Evolutionary conservation across 2,888 invertebrate species (phyloP).

Genomic region (Argyra leucocephala): DNA sequence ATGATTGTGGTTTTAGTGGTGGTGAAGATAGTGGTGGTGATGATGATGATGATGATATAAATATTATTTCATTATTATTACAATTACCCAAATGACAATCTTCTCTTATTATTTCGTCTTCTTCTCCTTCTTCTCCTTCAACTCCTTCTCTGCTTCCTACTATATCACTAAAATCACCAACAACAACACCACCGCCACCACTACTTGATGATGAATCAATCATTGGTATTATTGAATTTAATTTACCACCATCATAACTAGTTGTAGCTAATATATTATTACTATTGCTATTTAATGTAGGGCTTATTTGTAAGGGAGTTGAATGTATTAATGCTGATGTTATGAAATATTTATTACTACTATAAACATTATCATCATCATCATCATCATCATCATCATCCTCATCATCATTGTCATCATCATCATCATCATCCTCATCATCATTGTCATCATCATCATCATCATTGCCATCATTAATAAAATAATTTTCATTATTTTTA

Average conservation of each 20-base stretch:
- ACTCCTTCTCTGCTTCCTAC: too few relatives aligned
- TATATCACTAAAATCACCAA: too few relatives aligned
- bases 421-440: not conserved
- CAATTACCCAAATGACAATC: too few relatives aligned
- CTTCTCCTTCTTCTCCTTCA: too few relatives aligned
- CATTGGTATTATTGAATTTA: slow-evolving; percentile 4
- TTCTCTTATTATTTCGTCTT: too few relatives aligned
- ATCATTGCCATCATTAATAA: not conserved
- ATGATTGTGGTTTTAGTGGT: not conserved
- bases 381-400: not conserved
- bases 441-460: not conserved
- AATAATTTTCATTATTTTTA: not conserved
- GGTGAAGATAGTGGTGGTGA: not conserved
- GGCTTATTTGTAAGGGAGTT: not conserved
- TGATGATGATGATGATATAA: not conserved
- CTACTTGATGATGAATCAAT: not conserved
- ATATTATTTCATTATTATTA: not conserved
- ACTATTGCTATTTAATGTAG: not conserved
- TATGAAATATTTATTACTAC: not conserved
- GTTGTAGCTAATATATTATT: not conserved
- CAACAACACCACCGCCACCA: not conserved
- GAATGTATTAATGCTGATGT: slow-evolving; percentile 9
- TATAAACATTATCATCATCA: not conserved
- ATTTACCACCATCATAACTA: slow-evolving; percentile 8
- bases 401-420: not conserved